A percentile compares a stretch with the other conserved stretches of the same genome.
These are phyloP conservation scores for Macropus fuliginosus DNA, from an alignment of 2,797 vertebrate genomes.

Conservation along the genomic window DNA sequence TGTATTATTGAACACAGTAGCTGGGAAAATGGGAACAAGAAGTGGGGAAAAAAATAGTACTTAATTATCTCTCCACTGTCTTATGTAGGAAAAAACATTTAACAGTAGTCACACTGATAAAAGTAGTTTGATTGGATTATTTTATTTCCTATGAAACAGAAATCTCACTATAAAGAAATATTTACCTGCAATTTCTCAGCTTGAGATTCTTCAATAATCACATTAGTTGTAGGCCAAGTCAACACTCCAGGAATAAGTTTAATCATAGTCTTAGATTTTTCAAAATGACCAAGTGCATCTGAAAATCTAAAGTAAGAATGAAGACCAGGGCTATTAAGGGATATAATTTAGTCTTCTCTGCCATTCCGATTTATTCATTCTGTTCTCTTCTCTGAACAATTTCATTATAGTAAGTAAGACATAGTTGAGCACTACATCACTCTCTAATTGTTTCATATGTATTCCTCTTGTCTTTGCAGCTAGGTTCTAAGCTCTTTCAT, in stretches of 20 bases:
- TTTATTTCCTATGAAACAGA: not conserved
- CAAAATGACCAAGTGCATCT: conserved; percentile 90
- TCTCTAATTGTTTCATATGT: not conserved
- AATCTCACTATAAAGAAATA: not conserved
- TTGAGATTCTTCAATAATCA: conserved; percentile 91
- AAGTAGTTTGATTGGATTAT: not conserved
- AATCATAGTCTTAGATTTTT: conserved; percentile 89
- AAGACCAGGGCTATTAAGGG: conserved; percentile 42
- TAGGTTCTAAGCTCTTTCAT: not conserved
- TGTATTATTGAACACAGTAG: not conserved
- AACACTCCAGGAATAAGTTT: conserved; percentile 91
- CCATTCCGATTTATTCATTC: not conserved
- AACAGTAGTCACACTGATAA: not conserved
- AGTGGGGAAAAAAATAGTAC: not conserved
- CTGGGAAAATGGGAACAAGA: not conserved
- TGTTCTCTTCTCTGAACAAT: not conserved
- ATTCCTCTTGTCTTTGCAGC: not conserved
- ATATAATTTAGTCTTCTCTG: conserved; percentile 6
- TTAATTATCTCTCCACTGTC: not conserved
- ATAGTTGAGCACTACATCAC: not conserved
- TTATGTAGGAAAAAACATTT: not conserved
- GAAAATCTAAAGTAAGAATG: conserved; percentile 86
- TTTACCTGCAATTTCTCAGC: conserved; percentile 84
- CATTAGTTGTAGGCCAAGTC: conserved; percentile 93
- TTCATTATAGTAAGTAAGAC: not conserved